Evolutionary conservation across 2,888 invertebrate genomes (phyloP).

Genomic region (Crepidodera aurea): DNA sequence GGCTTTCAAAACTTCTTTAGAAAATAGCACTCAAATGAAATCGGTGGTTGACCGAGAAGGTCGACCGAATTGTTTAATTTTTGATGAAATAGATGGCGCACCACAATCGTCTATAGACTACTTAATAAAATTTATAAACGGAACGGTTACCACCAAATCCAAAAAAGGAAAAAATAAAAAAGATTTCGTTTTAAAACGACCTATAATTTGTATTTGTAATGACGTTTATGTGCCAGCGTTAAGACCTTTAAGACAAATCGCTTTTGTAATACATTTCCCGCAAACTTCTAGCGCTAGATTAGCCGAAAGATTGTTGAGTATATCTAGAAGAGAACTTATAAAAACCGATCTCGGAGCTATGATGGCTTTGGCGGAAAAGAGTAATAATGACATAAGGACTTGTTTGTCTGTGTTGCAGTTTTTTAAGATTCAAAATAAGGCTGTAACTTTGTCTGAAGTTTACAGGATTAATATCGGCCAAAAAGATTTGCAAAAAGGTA

Average conservation of each 20-base stretch:
- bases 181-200: conserved; percentile 75
- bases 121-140: conserved; percentile 81
- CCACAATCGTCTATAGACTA: conserved; percentile 87
- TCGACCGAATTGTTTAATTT: conserved; percentile 89
- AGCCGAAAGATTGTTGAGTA: conserved; percentile 72
- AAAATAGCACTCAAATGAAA: conserved; percentile 91
- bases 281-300: conserved; percentile 65
- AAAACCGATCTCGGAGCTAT: conserved; percentile 74
- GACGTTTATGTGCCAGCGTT: conserved; percentile 90
- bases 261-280: conserved; percentile 78
- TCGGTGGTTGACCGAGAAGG: conserved; percentile 81
- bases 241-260: conserved; percentile 78
- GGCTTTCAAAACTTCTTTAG: conserved; percentile 81
- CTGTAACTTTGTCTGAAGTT: conserved; percentile 65
- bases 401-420: conserved; percentile 88
- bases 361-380: conserved; percentile 81
- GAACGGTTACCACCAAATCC: conserved; percentile 60
- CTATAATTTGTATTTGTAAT: conserved; percentile 97
- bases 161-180: conserved; percentile 64
- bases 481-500: conserved; percentile 83
- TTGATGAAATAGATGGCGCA: conserved; percentile 98
- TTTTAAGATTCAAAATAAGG: conserved; percentile 57
- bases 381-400: conserved; percentile 88
- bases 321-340: conserved; percentile 74
- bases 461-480: conserved; percentile 78